Evolutionary conservation across 2,797 vertebrate genomes (phyloP).

Genomic region (Coregonus sp.): DNA sequence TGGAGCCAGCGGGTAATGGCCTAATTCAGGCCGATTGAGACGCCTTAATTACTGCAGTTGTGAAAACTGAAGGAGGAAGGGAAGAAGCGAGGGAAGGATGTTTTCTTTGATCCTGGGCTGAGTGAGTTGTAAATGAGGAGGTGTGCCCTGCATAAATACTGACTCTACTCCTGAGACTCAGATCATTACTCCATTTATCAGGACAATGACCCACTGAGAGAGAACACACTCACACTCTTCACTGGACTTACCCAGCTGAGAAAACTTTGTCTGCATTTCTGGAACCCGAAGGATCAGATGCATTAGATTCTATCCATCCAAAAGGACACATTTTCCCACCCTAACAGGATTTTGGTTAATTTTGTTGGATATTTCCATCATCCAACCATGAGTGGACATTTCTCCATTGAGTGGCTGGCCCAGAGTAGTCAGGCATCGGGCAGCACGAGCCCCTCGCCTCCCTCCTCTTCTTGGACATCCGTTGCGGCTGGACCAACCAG

Average conservation of each 20-base stretch:
- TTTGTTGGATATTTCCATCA: conserved; percentile 9
- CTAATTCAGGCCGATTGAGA: conserved; percentile 81
- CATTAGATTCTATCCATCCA: background rate
- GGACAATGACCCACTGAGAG: conserved; percentile 12
- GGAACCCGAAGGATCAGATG: background rate
- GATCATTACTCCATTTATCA: background rate
- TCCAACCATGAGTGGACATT: conserved; percentile 70
- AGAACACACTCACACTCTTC: background rate
- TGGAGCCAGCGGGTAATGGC: conserved; percentile 81
- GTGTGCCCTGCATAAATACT: conserved; percentile 71
- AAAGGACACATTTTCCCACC: background rate
- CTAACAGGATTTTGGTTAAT: background rate
- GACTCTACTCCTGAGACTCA: conserved; percentile 3
- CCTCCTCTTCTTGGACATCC: conserved; percentile 8
- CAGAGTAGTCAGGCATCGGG: conserved; percentile 72
- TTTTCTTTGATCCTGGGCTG: conserved; percentile 74
- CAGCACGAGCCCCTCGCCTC: background rate
- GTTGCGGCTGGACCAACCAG: conserved; percentile 15
- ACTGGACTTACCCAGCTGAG: background rate
- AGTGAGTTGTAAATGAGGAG: conserved; percentile 57
- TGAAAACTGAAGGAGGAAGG: conserved; percentile 73
- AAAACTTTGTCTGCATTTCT: background rate
- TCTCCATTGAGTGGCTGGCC: conserved; percentile 81
- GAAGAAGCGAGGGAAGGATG: conserved; percentile 42
- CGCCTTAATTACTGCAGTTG: conserved; percentile 83